Conservation (phyloP, 2,888 invertebrate genomes). For the Rhagium mordax region DNA sequence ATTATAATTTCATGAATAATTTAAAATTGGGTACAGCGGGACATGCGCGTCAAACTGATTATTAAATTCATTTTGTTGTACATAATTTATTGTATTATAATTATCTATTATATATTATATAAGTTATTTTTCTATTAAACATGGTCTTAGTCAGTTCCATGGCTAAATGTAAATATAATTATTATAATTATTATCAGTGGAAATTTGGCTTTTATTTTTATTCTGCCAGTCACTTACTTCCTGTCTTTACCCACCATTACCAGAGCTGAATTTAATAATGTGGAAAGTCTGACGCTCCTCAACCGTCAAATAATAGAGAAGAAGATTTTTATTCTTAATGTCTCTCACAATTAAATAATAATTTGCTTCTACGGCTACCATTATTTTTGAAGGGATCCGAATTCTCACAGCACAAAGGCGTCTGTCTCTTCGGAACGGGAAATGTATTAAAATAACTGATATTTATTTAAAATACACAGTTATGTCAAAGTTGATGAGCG, state of each 20-base stretch:
- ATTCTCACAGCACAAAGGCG: constrained; percentile 21
- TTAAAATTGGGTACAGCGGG: constrained; percentile 49
- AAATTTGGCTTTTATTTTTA: constrained; percentile 39
- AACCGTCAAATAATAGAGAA: constrained; percentile 21
- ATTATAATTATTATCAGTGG: constrained; percentile 67
- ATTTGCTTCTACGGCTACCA: constrained; percentile 20
- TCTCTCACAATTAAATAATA: constrained; percentile 25
- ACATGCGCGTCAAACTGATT: constrained; percentile 56
- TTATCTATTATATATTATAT: constrained; percentile 69
- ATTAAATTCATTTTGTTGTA: constrained; percentile 63
- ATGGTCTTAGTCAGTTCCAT: constrained; percentile 69
- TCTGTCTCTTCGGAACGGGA: neutral
- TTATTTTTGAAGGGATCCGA: constrained; percentile 12
- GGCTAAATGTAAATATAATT: constrained; percentile 70
- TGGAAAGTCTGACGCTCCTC: constrained; percentile 49
- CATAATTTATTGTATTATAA: constrained; percentile 70
- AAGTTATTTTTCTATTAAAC: constrained; percentile 71
- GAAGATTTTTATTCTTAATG: constrained; percentile 17
- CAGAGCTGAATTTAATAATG: constrained; percentile 57
- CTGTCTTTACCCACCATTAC: constrained; percentile 39
- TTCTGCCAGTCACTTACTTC: constrained; percentile 42
- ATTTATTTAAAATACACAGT: no score
- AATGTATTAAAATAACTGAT: neutral
- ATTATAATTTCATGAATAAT: constrained; percentile 52
- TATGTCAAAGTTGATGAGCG: no score